These are phyloP conservation scores for Escarpia spicata DNA, from an alignment of 2,888 invertebrate species.

Conservation along the genomic window DNA sequence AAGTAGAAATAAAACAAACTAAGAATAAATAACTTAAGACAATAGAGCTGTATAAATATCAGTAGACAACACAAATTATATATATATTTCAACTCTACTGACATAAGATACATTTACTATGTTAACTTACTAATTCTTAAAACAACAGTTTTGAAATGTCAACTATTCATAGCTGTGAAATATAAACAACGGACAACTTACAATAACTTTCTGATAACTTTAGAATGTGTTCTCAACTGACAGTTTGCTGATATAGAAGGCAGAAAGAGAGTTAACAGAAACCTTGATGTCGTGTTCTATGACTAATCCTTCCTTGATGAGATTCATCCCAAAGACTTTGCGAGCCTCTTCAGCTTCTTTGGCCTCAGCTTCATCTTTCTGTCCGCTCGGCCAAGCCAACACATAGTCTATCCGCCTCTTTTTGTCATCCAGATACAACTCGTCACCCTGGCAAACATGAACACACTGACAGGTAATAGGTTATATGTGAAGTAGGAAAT, in stretches of 20 bases:
- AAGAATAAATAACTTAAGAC: no score
- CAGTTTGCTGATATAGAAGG: not conserved
- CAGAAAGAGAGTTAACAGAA: not conserved
- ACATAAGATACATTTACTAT: not conserved
- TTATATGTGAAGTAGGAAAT: not conserved
- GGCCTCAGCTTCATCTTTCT: conserved; percentile 22
- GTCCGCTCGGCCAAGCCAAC: conserved; percentile 71
- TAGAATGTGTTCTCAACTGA: not conserved
- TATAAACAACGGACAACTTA: not conserved
- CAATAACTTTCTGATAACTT: not conserved
- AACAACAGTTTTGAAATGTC: not conserved
- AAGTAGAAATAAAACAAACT: no score
- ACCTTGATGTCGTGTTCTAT: conserved; percentile 48
- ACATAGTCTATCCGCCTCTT: conserved; percentile 85
- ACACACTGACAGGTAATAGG: no score
- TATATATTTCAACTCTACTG: not conserved
- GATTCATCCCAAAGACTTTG: conserved; percentile 48
- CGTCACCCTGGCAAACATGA: conserved; percentile 49
- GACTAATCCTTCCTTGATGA: conserved; percentile 53
- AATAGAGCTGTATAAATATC: no score
- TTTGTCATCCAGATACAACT: conserved; percentile 60
- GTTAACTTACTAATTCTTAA: not conserved
- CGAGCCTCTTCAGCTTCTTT: conserved; percentile 31
- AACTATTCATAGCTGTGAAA: not conserved
- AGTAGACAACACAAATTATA: no score